These are phyloP conservation scores for Cheiracanthium punctorium DNA, from an alignment of 2,888 invertebrate genomes.

Conservation along the genomic window DNA sequence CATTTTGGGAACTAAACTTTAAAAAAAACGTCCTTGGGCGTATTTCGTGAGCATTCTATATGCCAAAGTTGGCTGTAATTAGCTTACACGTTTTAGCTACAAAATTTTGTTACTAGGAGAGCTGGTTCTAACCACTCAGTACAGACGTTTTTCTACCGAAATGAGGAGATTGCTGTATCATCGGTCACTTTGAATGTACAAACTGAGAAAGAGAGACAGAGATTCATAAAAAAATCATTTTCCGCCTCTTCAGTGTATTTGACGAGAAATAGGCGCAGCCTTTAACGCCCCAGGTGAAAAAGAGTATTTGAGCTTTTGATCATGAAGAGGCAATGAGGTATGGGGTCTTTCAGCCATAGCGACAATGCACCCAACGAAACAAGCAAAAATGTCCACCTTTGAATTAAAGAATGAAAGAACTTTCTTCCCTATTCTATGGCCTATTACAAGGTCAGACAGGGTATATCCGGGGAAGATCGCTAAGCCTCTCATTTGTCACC, in stretches of 20 bases:
- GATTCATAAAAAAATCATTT: neutral
- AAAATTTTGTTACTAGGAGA: too few species aligned
- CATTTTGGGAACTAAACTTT: too few species aligned
- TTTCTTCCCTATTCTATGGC: slow-evolving; percentile 22
- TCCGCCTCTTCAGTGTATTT: neutral
- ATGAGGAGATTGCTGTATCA: too few species aligned
- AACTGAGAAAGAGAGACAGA: too few species aligned
- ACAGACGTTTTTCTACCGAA: too few species aligned
- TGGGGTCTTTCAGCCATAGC: slow-evolving; percentile 24
- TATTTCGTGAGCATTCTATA: too few species aligned
- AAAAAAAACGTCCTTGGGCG: too few species aligned
- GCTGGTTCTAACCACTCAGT: too few species aligned
- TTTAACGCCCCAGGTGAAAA: slow-evolving; percentile 27
- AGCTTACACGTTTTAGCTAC: too few species aligned
- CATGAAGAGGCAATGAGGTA: slow-evolving; percentile 30
- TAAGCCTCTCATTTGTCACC: slow-evolving; percentile 39
- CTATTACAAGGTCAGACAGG: slow-evolving; percentile 39
- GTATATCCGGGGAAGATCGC: slow-evolving; percentile 38
- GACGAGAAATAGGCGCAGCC: neutral
- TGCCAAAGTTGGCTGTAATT: too few species aligned
- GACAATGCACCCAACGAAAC: slow-evolving; percentile 11
- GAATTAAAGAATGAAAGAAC: slow-evolving; percentile 25
- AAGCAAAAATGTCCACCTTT: neutral
- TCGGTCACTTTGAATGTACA: too few species aligned
- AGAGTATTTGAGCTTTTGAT: slow-evolving; percentile 41